phyloP scores from a whole-genome alignment of 2,888 invertebrate genomes.

The Calliscelio sp. region DNA sequence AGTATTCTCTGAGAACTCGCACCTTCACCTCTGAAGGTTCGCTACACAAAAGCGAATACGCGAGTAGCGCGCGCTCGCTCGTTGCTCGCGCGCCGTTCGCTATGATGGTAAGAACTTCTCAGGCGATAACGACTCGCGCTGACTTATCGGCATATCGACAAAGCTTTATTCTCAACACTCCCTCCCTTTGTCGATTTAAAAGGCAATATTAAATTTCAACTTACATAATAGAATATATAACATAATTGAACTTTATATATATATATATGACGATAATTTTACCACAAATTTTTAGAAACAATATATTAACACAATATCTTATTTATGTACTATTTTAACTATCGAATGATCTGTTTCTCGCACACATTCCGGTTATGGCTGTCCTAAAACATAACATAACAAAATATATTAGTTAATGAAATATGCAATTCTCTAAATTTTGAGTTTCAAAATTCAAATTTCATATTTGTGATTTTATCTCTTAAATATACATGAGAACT shows the following conservation, averaged over 20 bases:
- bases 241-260: background rate
- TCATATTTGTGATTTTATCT: conserved; percentile 34
- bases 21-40: no score
- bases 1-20: no score
- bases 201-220: background rate
- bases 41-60: no score
- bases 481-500: conserved; percentile 29
- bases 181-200: conserved; percentile 29
- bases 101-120: no score
- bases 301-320: no score
- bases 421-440: conserved; percentile 68
- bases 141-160: conserved; percentile 23
- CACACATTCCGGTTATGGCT: conserved; percentile 3
- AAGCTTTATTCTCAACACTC: conserved; percentile 38
- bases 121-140: background rate
- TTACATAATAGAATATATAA: background rate
- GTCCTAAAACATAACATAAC: conserved; percentile 25
- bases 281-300: no score
- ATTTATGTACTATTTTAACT: no score
- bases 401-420: conserved; percentile 57
- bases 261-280: background rate
- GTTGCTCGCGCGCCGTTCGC: no score
- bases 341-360: background rate
- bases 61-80: background rate
- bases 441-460: background rate